Base-by-base conservation (phyloP, 2,113 vertebrate species). In the Amblyopsis rosae region DNA sequence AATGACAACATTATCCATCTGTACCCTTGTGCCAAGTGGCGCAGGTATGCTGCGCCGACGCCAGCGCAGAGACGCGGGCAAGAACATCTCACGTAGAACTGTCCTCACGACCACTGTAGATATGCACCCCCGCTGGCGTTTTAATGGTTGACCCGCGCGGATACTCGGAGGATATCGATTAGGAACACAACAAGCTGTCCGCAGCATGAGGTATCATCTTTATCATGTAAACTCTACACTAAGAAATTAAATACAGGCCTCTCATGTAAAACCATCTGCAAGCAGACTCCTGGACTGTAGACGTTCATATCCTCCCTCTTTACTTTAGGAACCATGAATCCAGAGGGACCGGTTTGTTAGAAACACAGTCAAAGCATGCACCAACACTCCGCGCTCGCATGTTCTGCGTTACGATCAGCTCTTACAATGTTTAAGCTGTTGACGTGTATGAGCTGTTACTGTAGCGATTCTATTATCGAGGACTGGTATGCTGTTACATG, bases 1-100 rank as follows among this genome's bases (percentile, higher is more conserved):
- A 96, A 95, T 95, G 82, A 91, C 94, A 94, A 94, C 95, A 90
- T 89, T 84, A 90, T 91, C 87, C 91, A 90, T 90, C 90, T 89
- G 88, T 73, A 92, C 82, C 78, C 70, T 82, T 82, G 78, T 74
- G 77, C 80, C 61, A 75, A 64, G 67, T 68, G 73, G 75, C 72
- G 35, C 58, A 79, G 72, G 69, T 76, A 76, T 78, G 87, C 77
- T 81, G 79, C 74, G 73, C 78, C 83, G 74, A 77, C 62, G 76
- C 77, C 69, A 80, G 82, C 76, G 53, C 68, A 74, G 73, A n/a
- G 64, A 65, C 26, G 32, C 32, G 55, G 12, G 80, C 77, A 66
- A 73, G 75, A 77, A 82, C 82, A 87, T 87, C 82, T 81, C 85
- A 73, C 74, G 69, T 70, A 72, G 76, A 72, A 77, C 73, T 72